phyloP scores from a whole-genome alignment of 2,888 invertebrate species.

The Bellardia bayeri region DNA sequence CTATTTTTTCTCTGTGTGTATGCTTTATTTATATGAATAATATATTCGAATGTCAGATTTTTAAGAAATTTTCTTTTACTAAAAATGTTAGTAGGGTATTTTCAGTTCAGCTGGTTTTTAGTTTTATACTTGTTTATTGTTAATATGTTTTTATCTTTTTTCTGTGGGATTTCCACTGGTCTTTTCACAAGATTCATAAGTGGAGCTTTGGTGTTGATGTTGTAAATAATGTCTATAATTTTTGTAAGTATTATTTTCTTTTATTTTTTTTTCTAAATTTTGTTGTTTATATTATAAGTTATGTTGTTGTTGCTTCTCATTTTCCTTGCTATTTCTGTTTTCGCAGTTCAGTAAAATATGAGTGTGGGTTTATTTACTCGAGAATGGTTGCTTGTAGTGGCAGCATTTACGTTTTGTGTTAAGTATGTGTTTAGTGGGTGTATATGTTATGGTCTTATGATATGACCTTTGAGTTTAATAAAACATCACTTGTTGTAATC shows the following conservation, averaged over 20 bases:
- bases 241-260: conserved; percentile 19
- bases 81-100: neutral
- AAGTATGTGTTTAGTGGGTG: conserved; percentile 5
- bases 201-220: conserved; percentile 53
- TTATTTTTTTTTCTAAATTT: conserved; percentile 34
- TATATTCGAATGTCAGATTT: too few relatives aligned
- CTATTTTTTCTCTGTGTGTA: too few relatives aligned
- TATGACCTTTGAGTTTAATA: conserved; percentile 45
- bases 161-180: neutral
- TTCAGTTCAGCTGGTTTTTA: too few relatives aligned
- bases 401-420: neutral
- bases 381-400: neutral
- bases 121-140: too few relatives aligned
- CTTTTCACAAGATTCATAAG: neutral
- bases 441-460: neutral
- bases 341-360: neutral
- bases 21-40: too few relatives aligned
- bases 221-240: conserved; percentile 57
- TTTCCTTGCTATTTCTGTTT: neutral
- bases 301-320: neutral
- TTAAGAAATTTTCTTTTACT: too few relatives aligned
- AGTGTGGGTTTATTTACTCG: neutral
- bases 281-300: conserved; percentile 33
- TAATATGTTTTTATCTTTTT: neutral
- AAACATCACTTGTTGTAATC: conserved; percentile 47